These are phyloP conservation scores for Holotrichia oblita DNA, from an alignment of 1,140 invertebrate species.

Conservation along the genomic window DNA sequence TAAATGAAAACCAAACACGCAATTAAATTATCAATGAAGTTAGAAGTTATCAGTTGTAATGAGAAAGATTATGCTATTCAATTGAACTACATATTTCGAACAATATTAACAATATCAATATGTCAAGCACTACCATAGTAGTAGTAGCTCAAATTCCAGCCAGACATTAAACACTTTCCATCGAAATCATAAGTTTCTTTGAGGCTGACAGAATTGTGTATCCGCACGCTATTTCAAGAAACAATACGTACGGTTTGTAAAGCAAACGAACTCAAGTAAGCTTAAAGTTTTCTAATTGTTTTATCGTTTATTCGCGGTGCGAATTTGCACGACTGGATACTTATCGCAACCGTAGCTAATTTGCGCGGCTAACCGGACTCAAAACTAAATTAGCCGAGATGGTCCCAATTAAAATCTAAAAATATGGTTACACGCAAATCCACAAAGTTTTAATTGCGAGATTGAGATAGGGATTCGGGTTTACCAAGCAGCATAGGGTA, in stretches of 20 bases:
- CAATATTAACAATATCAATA: too few relatives aligned
- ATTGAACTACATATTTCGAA: too few relatives aligned
- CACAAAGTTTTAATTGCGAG: not conserved
- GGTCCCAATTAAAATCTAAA: constrained; percentile 3
- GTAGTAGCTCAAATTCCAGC: too few relatives aligned
- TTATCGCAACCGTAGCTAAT: not conserved
- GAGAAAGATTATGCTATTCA: too few relatives aligned
- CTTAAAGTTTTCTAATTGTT: not conserved
- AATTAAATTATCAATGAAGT: too few relatives aligned
- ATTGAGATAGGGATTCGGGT: not conserved
- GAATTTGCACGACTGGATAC: not conserved
- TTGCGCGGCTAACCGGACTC: not conserved
- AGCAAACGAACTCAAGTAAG: not conserved
- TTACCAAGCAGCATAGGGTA: not conserved
- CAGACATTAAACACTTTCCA: too few relatives aligned
- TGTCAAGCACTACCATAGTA: too few relatives aligned
- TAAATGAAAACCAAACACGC: too few relatives aligned
- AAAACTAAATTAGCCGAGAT: constrained; percentile 20
- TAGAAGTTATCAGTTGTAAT: too few relatives aligned
- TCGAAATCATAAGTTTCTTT: too few relatives aligned
- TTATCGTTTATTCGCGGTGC: not conserved
- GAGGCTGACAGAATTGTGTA: too few relatives aligned
- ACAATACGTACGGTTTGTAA: not conserved
- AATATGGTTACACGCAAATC: constrained; percentile 10
- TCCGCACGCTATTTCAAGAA: too few relatives aligned